Base-by-base conservation (phyloP, 2,113 vertebrate genomes). In the Melozone crissalis region DNA sequence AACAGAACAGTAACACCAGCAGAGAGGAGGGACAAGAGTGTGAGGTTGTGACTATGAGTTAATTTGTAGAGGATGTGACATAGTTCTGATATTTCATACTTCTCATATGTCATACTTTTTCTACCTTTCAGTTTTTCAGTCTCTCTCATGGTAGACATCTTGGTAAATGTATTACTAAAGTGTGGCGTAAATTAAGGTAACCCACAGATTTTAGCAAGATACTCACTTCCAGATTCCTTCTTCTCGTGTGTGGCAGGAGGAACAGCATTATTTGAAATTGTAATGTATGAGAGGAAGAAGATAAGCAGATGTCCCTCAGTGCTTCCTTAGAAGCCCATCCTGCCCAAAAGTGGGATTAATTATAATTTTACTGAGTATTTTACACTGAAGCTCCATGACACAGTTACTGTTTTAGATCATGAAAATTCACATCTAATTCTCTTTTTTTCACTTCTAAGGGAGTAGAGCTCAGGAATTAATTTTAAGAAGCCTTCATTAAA, bases 231-330 rank as follows among this genome's bases (percentile, higher is more conserved):
- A 21, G 18, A 3, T 28, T 4, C 2, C 0, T 59, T 54, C 27
- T 30, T 44, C 4, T 69, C 0, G 0, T 8, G 15, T 18, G 15
- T 68, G 26, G 11, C 43, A 66, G 51, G 39, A 92, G 27, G 2
- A 1, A 10, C 37, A 77, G 16, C 43, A 18, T 41, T 66, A 9
- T 54, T 79, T 79, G 23, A 37, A 61, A 37, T 27, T 84, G 1
- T 43, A 21, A 46, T 19, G 4, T 52, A 1, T 5, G 5, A 10
- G 46, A 46, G 15, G 5, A 73, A 44, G 3, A 65, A 49, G 27
- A 33, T 35, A 20, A 72, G 12, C 11, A 74, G 30, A n/a, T 62
- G 20, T 31, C 8, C 3, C 15, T 57, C 14, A 18, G 22, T 57
- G 3, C 39, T 87, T 83, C 33, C 4, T 41, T 54, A 62, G 57